A percentile compares a stretch with the other conserved stretches of the same genome.
phyloP scores from a whole-genome alignment of 2,888 invertebrate genomes.

The Drosophila neutralis region DNA sequence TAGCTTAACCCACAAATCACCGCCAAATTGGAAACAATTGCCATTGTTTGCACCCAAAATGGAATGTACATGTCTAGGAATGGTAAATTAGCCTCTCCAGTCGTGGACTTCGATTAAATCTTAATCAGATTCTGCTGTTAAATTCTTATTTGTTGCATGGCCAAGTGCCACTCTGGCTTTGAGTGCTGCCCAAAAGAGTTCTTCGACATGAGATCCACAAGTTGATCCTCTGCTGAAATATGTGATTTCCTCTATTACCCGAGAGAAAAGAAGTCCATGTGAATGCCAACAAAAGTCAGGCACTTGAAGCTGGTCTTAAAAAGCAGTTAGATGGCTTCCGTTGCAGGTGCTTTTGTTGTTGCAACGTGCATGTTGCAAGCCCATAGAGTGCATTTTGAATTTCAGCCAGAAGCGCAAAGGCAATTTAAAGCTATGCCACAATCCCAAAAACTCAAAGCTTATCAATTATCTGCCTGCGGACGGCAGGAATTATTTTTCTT shows the following conservation, averaged over 20 bases:
- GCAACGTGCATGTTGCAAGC: not conserved
- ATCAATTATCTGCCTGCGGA: conserved; percentile 32
- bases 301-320: conserved; percentile 5
- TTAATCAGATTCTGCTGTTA: not conserved
- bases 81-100: conserved; percentile 7
- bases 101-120: too few species aligned
- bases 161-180: too few species aligned
- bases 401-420: conserved; percentile 19
- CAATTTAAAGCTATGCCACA: conserved; percentile 38
- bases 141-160: not conserved
- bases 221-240: not conserved
- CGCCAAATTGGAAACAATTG: conserved; percentile 8
- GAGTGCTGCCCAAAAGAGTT: not conserved
- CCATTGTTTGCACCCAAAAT: conserved; percentile 21
- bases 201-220: not conserved
- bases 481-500: conserved; percentile 4
- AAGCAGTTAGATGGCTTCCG: conserved; percentile 3
- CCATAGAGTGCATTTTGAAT: conserved; percentile 32
- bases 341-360: not conserved
- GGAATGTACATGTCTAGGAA: conserved; percentile 8
- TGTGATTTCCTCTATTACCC: not conserved
- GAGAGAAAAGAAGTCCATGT: not conserved
- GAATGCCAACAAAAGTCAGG: not conserved
- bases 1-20: not conserved
- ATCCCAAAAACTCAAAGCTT: conserved; percentile 10